Percentiles rank a stretch among this genome's conserved stretches.
Evolutionary conservation across 2,113 vertebrate genomes (phyloP).

Genomic region (Erythrocebus patas): DNA sequence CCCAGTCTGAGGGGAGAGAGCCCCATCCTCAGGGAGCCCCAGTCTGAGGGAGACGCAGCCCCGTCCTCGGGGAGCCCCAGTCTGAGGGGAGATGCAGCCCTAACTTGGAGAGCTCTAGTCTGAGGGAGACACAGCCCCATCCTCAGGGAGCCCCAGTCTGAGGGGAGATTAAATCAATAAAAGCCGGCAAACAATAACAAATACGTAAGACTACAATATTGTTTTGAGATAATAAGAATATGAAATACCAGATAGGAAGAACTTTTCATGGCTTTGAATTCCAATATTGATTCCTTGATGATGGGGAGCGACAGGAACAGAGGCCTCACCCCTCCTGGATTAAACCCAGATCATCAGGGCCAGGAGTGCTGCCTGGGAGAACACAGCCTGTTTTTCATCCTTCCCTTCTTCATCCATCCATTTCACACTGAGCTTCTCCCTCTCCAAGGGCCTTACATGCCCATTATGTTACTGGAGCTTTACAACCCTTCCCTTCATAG

Average conservation of each 20-base stretch:
- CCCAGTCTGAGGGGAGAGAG: no score
- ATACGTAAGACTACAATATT: background rate
- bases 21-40: no score
- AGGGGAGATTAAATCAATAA: background rate
- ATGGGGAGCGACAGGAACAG: background rate
- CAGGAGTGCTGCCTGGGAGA: background rate
- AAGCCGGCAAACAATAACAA: background rate
- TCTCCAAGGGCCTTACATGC: background rate
- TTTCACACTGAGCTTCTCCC: accelerated
- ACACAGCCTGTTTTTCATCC: accelerated
- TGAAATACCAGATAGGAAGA: background rate
- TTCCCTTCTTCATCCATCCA: background rate
- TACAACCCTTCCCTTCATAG: background rate
- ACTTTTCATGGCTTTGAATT: background rate
- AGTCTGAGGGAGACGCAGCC: no score
- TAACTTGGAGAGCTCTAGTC: background rate
- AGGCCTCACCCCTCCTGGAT: accelerated
- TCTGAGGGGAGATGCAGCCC: no score
- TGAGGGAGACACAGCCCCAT: background rate
- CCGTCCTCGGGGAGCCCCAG: no score
- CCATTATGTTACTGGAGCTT: background rate
- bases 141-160: background rate
- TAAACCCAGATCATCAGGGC: background rate
- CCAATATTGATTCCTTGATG: accelerated
- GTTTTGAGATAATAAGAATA: background rate